phyloP scores from a whole-genome alignment of 2,113 vertebrate genomes.

The Tenebrosternarchus preto region DNA sequence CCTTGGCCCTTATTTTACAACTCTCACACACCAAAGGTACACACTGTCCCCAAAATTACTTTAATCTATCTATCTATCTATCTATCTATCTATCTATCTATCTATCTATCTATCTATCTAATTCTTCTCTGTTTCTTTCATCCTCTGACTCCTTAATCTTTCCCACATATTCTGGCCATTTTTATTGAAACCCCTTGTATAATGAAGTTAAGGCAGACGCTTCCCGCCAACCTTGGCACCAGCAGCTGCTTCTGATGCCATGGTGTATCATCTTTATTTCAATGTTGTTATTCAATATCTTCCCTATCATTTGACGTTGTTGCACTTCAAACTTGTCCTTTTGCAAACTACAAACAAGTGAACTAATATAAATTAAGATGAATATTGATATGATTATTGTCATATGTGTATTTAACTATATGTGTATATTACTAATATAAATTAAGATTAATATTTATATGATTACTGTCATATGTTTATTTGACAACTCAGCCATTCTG shows the following conservation, averaged over 20 bases:
- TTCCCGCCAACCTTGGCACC: conserved; percentile 1
- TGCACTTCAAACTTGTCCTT: too few relatives aligned
- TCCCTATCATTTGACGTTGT: too few relatives aligned
- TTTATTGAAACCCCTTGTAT: background rate
- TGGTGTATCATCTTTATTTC: background rate
- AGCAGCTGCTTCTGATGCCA: conserved; percentile 3
- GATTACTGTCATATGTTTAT: too few relatives aligned
- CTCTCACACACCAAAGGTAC: background rate
- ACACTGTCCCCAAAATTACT: too few relatives aligned
- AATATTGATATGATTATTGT: too few relatives aligned
- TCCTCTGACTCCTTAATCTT: conserved; percentile 43
- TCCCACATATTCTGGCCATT: conserved; percentile 15
- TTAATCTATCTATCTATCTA: conserved; percentile 4
- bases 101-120: background rate
- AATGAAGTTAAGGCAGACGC: background rate
- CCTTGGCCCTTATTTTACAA: conserved; percentile 28
- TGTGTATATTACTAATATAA: too few relatives aligned
- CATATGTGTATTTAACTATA: too few relatives aligned
- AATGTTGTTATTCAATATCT: too few relatives aligned
- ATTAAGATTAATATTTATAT: too few relatives aligned
- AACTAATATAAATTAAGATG: too few relatives aligned
- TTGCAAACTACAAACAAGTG: too few relatives aligned
- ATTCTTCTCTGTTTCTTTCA: background rate
- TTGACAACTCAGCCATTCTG: too few relatives aligned
- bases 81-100: conserved; percentile 1